Base-by-base conservation (phyloP, 2,113 vertebrate species). In the Coptodon rendalli region DNA sequence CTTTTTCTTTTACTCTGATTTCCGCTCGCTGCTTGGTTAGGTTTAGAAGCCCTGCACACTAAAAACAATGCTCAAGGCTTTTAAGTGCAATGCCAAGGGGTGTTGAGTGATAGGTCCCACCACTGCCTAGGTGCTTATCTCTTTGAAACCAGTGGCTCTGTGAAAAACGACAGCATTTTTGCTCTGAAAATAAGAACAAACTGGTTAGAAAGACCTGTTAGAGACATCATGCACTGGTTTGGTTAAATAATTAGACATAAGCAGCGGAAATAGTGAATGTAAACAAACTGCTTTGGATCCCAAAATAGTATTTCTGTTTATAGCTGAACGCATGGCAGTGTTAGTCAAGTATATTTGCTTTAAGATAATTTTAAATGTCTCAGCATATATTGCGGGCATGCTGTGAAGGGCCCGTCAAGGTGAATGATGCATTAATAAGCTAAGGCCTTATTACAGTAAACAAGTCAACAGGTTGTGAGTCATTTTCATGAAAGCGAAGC, bases 381-480 rank as follows among this genome's bases (percentile, higher is more conserved):
- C 27, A 27, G 38, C 71, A 50, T 53, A 27, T 24, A 12, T 31
- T 36, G 50, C 34, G 50, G 68, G 7, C 22, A 57, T 3, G 45
- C 31, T 27, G 22, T n/a, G 19, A 87, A 54, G 57, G 81, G 76
- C 17, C 38, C 29, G 27, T 86, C 85, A 34, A 83, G 45, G 80
- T 86, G 88, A 90, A 68, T 78, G 79, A 91, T 52, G 78, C 84
- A 81, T 85, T 82, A 50, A 34, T 53, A 56, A 85, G 56, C 10
- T 31, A 59, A 83, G 17, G 11, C 50, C 63, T 83, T 34, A 29
- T 38, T 52, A 82, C 13, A 38, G 38, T 40, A 82, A 91, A 86
- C 76, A 86, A 61, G 81, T 71, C 59, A 92, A 81, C 68, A 85
- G 81, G 54, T 82, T 80, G 57, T 87, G 89, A 86, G 52, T 88